phyloP scores from a whole-genome alignment of 2,888 invertebrate species.

The Drosophila birchii region DNA sequence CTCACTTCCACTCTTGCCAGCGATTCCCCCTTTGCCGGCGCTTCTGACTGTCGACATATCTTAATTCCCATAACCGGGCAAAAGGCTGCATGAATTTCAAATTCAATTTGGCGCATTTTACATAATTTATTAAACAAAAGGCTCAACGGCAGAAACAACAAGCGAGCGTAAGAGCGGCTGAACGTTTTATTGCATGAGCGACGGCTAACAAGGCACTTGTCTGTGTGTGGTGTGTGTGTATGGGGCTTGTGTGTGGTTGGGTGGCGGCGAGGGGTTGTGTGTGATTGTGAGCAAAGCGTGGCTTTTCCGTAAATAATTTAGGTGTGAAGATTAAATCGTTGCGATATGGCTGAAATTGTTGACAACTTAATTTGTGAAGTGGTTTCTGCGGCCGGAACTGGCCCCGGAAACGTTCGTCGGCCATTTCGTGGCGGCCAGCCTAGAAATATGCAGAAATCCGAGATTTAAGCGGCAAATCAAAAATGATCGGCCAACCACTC shows the following conservation, averaged over 20 bases:
- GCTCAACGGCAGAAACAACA: constrained; percentile 53
- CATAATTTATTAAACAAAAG: constrained; percentile 82
- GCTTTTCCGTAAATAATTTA: constrained; percentile 77
- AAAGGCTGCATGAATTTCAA: constrained; percentile 80
- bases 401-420: constrained; percentile 46
- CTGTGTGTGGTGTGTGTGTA: constrained; percentile 13
- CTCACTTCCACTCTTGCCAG: background rate
- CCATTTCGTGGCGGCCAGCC: constrained; percentile 22
- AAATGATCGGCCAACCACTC: constrained; percentile 53
- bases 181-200: constrained; percentile 74
- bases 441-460: constrained; percentile 35
- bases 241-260: constrained; percentile 6
- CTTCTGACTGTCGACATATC: constrained; percentile 63
- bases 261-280: constrained; percentile 5
- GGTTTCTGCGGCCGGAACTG: constrained; percentile 65
- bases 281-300: constrained; percentile 36
- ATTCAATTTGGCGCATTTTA: constrained; percentile 80
- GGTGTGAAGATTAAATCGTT: constrained; percentile 78
- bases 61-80: constrained; percentile 80
- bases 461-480: constrained; percentile 15
- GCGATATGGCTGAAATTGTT: constrained; percentile 79
- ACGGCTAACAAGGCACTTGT: constrained; percentile 47
- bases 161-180: constrained; percentile 42
- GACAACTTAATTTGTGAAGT: constrained; percentile 80
- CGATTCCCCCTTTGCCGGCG: constrained; percentile 17